These are phyloP conservation scores for Mus musculus DNA, from an alignment of 2,113 vertebrate species.

Conservation along the genomic window DNA sequence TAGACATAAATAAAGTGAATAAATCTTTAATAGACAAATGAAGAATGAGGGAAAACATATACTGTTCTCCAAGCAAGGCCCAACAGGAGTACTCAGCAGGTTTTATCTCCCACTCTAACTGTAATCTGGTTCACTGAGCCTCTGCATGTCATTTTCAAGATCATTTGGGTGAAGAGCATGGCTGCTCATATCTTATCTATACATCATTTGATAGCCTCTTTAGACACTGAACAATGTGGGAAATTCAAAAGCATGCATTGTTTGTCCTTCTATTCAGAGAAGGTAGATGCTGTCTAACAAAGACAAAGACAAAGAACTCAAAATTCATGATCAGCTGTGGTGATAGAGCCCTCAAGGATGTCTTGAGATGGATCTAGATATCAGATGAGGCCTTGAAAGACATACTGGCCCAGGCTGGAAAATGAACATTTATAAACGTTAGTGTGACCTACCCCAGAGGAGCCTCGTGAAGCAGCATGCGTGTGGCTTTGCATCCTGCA, in stretches of 20 bases:
- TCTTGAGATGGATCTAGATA: background rate
- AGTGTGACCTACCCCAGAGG: background rate
- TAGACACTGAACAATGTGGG: background rate
- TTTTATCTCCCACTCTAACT: conserved; percentile 12
- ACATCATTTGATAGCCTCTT: conserved; percentile 51
- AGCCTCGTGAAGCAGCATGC: too few species aligned
- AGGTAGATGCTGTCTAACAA: background rate
- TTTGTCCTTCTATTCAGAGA: background rate
- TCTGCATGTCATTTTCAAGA: conserved; percentile 42
- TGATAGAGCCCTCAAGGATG: background rate
- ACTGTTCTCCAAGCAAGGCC: background rate
- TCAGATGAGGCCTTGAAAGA: background rate
- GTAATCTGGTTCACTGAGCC: conserved; percentile 35
- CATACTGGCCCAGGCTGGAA: background rate
- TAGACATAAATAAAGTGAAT: background rate
- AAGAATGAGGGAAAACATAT: background rate
- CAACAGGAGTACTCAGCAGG: background rate
- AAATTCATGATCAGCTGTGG: background rate
- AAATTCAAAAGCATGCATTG: conserved; percentile 22
- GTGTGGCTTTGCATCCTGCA: background rate
- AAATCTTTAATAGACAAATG: background rate
- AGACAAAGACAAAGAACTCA: background rate
- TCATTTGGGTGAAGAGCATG: conserved; percentile 48
- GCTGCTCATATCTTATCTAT: background rate
- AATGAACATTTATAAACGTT: background rate